Evolutionary conservation across 2,113 vertebrate genomes (phyloP).

Genomic region (Tyto alba): DNA sequence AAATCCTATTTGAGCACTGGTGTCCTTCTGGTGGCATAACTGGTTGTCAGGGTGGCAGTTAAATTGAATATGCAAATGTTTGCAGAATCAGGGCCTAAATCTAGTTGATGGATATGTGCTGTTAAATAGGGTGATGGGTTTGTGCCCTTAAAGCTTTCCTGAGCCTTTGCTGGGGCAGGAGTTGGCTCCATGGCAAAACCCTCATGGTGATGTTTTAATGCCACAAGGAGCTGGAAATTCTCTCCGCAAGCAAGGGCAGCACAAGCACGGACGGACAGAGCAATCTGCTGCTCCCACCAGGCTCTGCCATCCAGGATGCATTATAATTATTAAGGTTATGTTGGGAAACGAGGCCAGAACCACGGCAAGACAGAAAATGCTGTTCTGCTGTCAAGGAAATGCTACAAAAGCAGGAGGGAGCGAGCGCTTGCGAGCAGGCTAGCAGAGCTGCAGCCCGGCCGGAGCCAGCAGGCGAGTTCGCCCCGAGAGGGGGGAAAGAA

Average conservation of each 20-base stretch:
- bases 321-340: neutral
- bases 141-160: neutral
- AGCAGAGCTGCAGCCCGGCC: neutral
- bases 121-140: neutral
- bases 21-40: neutral
- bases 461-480: neutral
- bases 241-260: neutral
- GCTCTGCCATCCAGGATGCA: neutral
- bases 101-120: neutral
- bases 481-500: neutral
- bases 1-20: constrained; percentile 15
- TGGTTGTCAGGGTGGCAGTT: neutral
- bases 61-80: neutral
- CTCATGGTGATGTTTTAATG: neutral
- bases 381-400: constrained; percentile 45
- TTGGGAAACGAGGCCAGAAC: constrained; percentile 23
- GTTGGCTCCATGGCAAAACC: neutral
- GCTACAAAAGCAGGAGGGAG: neutral
- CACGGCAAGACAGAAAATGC: neutral
- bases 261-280: fast-evolving
- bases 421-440: neutral
- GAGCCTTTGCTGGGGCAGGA: neutral
- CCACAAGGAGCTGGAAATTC: neutral
- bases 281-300: neutral
- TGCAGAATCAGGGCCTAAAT: neutral